Conservation (phyloP, 2,113 vertebrate species). For the Odocoileus virginianus region DNA sequence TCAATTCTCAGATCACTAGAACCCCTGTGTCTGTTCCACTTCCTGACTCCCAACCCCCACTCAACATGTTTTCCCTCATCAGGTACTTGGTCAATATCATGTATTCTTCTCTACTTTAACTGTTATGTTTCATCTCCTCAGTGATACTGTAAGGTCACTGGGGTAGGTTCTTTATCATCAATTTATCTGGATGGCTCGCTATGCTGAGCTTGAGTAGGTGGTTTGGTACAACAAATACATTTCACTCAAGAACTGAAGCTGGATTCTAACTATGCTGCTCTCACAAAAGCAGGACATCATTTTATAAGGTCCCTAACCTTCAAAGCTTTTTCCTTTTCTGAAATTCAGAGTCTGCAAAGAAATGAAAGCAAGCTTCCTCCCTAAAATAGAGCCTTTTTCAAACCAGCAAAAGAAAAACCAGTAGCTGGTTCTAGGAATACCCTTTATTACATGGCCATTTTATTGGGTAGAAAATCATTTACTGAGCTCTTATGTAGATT, state of each 20-base stretch:
- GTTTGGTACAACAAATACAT: conserved; percentile 18
- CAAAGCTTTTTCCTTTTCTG: conserved; percentile 10
- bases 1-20: background rate
- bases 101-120: background rate
- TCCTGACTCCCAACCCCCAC: background rate
- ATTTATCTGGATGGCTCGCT: background rate
- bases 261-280: background rate
- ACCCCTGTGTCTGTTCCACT: background rate
- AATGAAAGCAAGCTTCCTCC: conserved; percentile 26
- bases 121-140: background rate
- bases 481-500: background rate
- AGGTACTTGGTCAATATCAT: background rate
- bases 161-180: background rate
- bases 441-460: background rate
- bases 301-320: conserved; percentile 11
- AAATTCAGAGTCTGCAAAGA: background rate
- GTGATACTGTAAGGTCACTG: conserved; percentile 16
- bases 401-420: conserved; percentile 13
- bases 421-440: background rate
- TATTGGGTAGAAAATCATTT: conserved; percentile 6
- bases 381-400: conserved; percentile 5
- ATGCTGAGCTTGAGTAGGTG: background rate
- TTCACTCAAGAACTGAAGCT: conserved; percentile 22
- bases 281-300: background rate
- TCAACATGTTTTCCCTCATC: background rate